These are phyloP conservation scores for Orchesella cincta DNA, from an alignment of 1,140 invertebrate genomes.

Conservation along the genomic window DNA sequence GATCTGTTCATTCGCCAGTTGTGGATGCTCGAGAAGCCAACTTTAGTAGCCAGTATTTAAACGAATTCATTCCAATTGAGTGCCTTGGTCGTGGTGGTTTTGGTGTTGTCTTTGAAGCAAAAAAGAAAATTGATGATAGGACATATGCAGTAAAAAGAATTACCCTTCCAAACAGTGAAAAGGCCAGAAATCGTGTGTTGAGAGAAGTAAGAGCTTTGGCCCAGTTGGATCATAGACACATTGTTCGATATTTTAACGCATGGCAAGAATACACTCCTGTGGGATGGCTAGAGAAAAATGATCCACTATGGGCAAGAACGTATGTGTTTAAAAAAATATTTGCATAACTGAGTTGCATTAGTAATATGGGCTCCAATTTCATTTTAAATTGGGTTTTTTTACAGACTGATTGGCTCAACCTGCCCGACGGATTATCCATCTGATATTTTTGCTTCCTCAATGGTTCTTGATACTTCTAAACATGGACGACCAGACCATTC, in stretches of 20 bases:
- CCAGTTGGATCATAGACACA: slow-evolving; percentile 89
- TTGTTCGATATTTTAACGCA: slow-evolving; percentile 87
- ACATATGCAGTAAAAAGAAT: slow-evolving; percentile 95
- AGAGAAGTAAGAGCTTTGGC: slow-evolving; percentile 92
- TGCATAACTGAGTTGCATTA: neutral
- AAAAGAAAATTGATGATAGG: slow-evolving; percentile 91
- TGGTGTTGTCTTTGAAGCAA: slow-evolving; percentile 93
- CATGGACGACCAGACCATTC: neutral
- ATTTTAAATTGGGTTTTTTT: slow-evolving; percentile 19
- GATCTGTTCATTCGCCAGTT: neutral
- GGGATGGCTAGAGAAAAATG: slow-evolving; percentile 81
- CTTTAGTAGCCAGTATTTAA: slow-evolving; percentile 68
- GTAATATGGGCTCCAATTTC: neutral
- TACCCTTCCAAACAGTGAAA: slow-evolving; percentile 75
- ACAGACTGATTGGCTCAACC: slow-evolving; percentile 47
- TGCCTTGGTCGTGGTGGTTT: slow-evolving; percentile 93
- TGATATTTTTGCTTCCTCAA: slow-evolving; percentile 46
- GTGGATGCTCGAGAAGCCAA: neutral
- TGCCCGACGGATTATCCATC: slow-evolving; percentile 53
- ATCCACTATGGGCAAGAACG: slow-evolving; percentile 65
- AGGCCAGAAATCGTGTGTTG: slow-evolving; percentile 80
- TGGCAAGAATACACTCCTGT: slow-evolving; percentile 89
- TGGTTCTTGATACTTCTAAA: neutral
- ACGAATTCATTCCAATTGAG: slow-evolving; percentile 81
- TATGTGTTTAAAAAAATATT: slow-evolving; percentile 37